Evolutionary conservation across 2,797 vertebrate genomes (phyloP), one percentile per base, ranked within the genome.

Genomic region (Remorina albescens): DNA sequence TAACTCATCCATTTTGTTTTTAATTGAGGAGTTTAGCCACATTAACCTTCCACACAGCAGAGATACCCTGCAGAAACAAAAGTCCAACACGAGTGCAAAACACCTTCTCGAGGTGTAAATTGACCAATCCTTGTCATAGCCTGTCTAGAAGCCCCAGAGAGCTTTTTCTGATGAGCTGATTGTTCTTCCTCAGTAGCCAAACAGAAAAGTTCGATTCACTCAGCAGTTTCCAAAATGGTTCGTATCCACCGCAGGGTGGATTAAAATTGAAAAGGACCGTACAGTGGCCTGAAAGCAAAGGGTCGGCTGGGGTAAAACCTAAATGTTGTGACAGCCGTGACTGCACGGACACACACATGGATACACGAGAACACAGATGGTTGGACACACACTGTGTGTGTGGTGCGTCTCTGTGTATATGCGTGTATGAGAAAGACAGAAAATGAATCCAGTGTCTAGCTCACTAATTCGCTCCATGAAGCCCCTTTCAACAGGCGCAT

Each of bases 171-270:
- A 84, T 80, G 76, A 82, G 66, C 78, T 53, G 81, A 75, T 76
- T 71, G 85, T 83, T 80, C 54, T 78, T 82, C 67, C 51, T 53
- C 2, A 19, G 69, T 65, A 74, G 64, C 54, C 79, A 75, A 80
- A 71, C 69, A 88, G 68, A 82, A 81, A 85, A 84, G 70, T 89
- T 82, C 39, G 18, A 88, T 84, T 57, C 39, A 78, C 88, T 89
- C 85, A 87, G 88, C 88, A 85, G 62, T 90, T 91, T 88, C 57
- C 70, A 74, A 81, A 88, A 80, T 58, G 74, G 62, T 61, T 68
- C 59, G 71, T 68, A 39, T 82, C 72, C 79, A 71, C 85, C 28
- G 36, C 54, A 10, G 74, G 81, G 79, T 8, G 28, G 63, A 51
- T 21, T 65, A 67, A 74, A 87, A 86, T 85, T 85, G 78, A 85